Base-by-base conservation (phyloP, 2,113 vertebrate species). In the Clarias magur region DNA sequence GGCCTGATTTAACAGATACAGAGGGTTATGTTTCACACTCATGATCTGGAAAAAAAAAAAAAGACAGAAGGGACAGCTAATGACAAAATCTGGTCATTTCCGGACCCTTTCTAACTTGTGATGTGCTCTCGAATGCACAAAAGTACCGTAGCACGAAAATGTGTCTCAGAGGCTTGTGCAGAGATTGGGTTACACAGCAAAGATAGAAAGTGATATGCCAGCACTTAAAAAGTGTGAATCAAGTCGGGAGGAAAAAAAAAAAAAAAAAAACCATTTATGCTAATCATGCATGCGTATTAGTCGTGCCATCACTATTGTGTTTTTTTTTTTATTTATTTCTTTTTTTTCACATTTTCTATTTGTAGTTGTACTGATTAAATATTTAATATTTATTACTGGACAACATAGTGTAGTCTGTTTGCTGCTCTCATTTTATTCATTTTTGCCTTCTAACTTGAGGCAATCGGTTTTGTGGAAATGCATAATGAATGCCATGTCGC, bases 1-100 rank as follows among this genome's bases (percentile, higher is more conserved):
- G 89, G 89, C 88, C 88, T 88, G 72, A 78, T 88, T 87, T 90
- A 85, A 92, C 91, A 80, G 80, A 91, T 89, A 92, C 73, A 82
- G 81, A 62, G 80, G 83, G 86, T 84, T 81, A 86, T 88, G 82
- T 90, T 90, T 90, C 89, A 88, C 57, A 23, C 82, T 75, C 60
- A 80, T 54, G 30, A 63, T 80, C 75, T 63, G 83, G 57, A 38
- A 68, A 80, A 85, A 57, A 80, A 85, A 57, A 34, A 34, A 80
- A 59, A 78, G 62, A 88, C 27, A 79, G 62, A 87, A 83, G 56
- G 85, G 80, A 86, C 76, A 30, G 67, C 59, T 90, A 90, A 88
- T 88, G 81, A 86, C 73, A 54, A 25, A 76, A 90, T 86, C 42
- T 82, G n/a, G 80, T 85, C 87, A 88, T 88, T 88, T 90, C 75